Evolutionary conservation across 2,888 invertebrate species (phyloP).

Genomic region (Actias luna): DNA sequence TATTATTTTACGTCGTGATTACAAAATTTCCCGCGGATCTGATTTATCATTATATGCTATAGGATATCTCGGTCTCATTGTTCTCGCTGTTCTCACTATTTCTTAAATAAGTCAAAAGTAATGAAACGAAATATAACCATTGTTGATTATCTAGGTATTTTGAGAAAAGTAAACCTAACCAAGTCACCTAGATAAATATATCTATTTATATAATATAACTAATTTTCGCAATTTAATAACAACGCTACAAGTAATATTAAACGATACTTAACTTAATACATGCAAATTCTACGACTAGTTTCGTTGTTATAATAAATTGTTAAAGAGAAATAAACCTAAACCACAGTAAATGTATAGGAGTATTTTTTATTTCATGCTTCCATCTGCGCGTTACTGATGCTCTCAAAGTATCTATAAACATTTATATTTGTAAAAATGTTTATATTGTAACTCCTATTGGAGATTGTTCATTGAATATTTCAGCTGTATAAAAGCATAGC

Average conservation of each 20-base stretch:
- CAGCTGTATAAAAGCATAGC: conserved; percentile 1
- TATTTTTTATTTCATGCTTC: not conserved
- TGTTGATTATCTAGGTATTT: too few species aligned
- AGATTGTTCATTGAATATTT: not conserved
- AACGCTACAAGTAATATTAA: not conserved
- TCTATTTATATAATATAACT: too few species aligned
- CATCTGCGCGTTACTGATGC: not conserved
- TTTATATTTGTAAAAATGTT: conserved; percentile 7
- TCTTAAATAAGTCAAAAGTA: too few species aligned
- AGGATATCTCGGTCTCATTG: too few species aligned
- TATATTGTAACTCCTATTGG: conserved; percentile 1
- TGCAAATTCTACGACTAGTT: not conserved
- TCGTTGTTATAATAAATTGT: not conserved
- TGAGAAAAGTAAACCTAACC: too few species aligned
- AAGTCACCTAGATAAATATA: too few species aligned
- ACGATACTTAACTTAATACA: not conserved
- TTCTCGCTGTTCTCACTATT: too few species aligned
- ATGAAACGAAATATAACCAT: too few species aligned
- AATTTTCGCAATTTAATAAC: too few species aligned
- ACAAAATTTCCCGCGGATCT: too few species aligned
- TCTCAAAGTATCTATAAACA: not conserved
- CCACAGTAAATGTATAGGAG: not conserved
- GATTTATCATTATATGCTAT: too few species aligned
- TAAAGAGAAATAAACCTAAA: not conserved
- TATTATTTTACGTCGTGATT: too few species aligned